Evolutionary conservation across 2,797 vertebrate genomes (phyloP).

Genomic region (Catharus ustulatus): DNA sequence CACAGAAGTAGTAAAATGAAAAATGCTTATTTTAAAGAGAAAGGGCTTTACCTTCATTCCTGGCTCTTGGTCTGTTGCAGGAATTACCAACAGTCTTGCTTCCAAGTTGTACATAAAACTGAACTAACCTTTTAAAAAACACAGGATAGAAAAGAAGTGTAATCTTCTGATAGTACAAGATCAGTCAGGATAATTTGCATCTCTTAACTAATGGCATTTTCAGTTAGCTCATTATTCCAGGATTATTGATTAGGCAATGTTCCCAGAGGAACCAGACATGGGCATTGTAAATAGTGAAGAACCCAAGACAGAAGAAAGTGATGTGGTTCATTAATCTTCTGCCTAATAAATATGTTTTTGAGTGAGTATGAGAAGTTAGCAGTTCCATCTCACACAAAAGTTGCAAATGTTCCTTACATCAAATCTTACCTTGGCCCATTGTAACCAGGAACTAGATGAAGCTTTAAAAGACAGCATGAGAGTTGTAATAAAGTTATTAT

Average conservation of each 20-base stretch:
- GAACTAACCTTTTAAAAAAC: constrained; percentile 83
- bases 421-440: not conserved
- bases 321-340: not conserved
- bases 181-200: not conserved
- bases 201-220: not conserved
- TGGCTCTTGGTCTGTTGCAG: constrained; percentile 89
- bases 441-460: not conserved
- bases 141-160: not conserved
- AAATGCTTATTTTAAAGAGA: not conserved
- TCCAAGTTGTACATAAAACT: constrained; percentile 96
- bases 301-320: not conserved
- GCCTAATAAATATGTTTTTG: not conserved
- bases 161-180: not conserved
- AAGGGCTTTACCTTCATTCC: constrained; percentile 90
- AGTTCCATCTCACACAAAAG: not conserved
- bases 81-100: constrained; percentile 90
- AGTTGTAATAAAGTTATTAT: not conserved
- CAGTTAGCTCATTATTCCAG: not conserved
- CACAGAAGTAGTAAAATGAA: not conserved
- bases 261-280: not conserved
- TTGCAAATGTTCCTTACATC: not conserved
- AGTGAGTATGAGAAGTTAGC: not conserved
- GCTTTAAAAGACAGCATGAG: not conserved
- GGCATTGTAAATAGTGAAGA: not conserved
- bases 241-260: not conserved